These are phyloP conservation scores for Andricus quercusramuli DNA, from an alignment of 2,888 invertebrate species.

Conservation along the genomic window DNA sequence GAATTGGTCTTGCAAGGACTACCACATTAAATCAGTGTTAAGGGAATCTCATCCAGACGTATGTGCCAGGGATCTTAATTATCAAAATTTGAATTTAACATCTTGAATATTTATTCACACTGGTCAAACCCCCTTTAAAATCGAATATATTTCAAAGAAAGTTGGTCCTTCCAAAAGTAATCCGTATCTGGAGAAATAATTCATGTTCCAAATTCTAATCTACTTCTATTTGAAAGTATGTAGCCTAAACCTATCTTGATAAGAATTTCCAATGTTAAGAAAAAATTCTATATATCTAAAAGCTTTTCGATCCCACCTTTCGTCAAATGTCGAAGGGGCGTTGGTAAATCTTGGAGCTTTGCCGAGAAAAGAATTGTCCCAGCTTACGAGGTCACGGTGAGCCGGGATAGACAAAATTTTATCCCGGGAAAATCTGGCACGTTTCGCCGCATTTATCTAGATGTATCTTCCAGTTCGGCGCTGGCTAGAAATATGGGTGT, in stretches of 20 bases:
- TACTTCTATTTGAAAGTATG: neutral
- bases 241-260: neutral
- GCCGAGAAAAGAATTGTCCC: constrained; percentile 42
- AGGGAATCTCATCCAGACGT: too few species aligned
- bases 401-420: constrained; percentile 61
- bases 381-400: constrained; percentile 8
- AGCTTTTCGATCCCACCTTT: constrained; percentile 25
- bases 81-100: too few species aligned
- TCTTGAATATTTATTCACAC: too few species aligned
- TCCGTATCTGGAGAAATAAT: too few species aligned
- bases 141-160: too few species aligned
- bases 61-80: too few species aligned
- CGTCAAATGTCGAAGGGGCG: constrained; percentile 36
- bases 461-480: constrained; percentile 72
- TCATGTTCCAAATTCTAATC: too few species aligned
- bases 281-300: constrained; percentile 14
- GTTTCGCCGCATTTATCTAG: constrained; percentile 76
- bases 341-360: constrained; percentile 33
- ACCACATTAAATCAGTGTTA: too few species aligned
- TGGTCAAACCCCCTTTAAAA: too few species aligned
- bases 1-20: too few species aligned
- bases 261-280: neutral
- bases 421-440: constrained; percentile 63
- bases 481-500: constrained; percentile 69
- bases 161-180: too few species aligned